Evolutionary conservation across 2,888 invertebrate genomes (phyloP), one percentile per base, ranked within the genome.

Genomic region (Amphipyra berbera): DNA sequence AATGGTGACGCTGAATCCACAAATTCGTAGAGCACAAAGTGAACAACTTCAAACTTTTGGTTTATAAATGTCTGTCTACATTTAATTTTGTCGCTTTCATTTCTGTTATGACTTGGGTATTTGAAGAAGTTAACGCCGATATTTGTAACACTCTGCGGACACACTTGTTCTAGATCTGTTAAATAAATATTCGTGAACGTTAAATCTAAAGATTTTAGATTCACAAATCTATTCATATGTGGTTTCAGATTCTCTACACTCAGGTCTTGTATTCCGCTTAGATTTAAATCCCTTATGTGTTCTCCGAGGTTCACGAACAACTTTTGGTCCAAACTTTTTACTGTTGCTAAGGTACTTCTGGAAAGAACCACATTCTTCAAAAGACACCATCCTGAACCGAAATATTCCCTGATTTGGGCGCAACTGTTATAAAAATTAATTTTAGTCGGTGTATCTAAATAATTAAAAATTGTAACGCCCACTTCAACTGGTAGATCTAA

Each of bases 101-200:
- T 64, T 38, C 52, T 72, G 9, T 74, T 69, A 41, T 66, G 76
- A 40, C 73, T 70, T 0, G 82, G 77, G 46, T 59, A 61, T 61
- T 80, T 85, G 41, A 84, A 86, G 56, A 81, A 88, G 59, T 88
- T 87, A 6, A 85, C 82, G 38, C 76, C 78, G 9, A 87, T 75
- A 21, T 76, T 78, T 57, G 78, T 82, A 14, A 87, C 74, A 46
- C 68, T 66, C 42, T 62, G 46, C 0, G 85, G 82, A 50, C 85
- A 86, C 41, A 87, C 73, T 9, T 82, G 71, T 42, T 56, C 53
- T 9, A 87, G 61, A 57, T 86, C 84, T 10, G 79, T 63, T 49
- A 88, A 53, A 46, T 82, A 82, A n/a, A 87, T 81, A 1, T 80
- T 75, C 2, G 87, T 87, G 44, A 82, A 88, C 0, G 86, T 83